Evolutionary conservation across 2,797 vertebrate genomes (phyloP), one percentile per base, ranked within the genome.

Genomic region (Liparis tanakae): DNA sequence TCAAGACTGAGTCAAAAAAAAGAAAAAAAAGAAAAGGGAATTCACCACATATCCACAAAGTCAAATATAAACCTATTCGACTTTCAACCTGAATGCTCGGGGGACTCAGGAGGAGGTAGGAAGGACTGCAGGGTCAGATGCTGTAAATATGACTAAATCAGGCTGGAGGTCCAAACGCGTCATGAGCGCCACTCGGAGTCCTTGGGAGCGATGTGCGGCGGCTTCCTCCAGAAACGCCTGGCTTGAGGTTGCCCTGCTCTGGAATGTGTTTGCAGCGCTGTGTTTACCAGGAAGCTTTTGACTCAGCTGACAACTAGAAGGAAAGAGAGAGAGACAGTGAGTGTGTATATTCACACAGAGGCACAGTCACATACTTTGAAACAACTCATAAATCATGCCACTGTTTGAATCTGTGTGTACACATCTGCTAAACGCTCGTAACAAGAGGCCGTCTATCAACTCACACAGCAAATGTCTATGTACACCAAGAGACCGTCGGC

Each of bases 291-390:
- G 75, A 78, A 63, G 66, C 74, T 64, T 67, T 46, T 20, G 64
- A 61, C 73, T 85, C 66, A 66, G 69, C 64, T 81, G 85, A 85
- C 63, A 86, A 66, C 90, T 92, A 85, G 17, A 62, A 71, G 72
- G 34, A 25, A 14, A 25, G 20, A 25, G 51, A 25, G 51, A 1
- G 51, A 51, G 10, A 12, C 20, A 48, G 43, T 34, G 25, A 66
- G 48, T 10, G 44, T 22, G 12, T 33, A 54, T 60, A 17, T 6
- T 13, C 22, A 36, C 53, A 70, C 5, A 41, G 12, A 10, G 48
- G 34, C 34, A 64, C 20, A 30, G n/a, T 36, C 48, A 44, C 9
- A 51, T 18, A 37, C 25, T 25, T 41, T 5, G 4, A 61, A 48
- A 73, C 48, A 9, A 34, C 25, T 41, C 4, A 34, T 25, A 39